Base-by-base conservation (phyloP, 2,888 invertebrate species). In the Rotaria magnacalcarata region DNA sequence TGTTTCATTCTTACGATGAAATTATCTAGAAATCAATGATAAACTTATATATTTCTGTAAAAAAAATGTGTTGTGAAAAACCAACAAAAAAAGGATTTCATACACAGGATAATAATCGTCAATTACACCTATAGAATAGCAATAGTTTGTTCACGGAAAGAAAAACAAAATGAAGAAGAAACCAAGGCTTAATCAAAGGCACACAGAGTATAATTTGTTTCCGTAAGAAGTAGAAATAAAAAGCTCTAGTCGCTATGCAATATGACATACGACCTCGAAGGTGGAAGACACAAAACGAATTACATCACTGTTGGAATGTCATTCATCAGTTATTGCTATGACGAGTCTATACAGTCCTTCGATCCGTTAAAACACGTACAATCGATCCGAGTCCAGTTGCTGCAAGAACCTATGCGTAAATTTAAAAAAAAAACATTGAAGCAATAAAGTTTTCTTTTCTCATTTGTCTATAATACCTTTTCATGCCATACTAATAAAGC, bases 401-500 rank as follows among this genome's bases (percentile, higher is more conserved):
- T 7, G 41, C 56, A 50, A 86, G 47, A 43, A 60, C 85, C 85
- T 85, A 11, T 34, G 34, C 1, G 2, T 34, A 67, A 67, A 41
- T 21, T n/a, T n/a, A n/a, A n/a, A n/a, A 21, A 54, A 58, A 34
- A 84, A 2, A 24, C 2, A 0, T 52, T 1, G 3, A 52, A 47
- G 4, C 7, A 47, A 34, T 34, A 34, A 34, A 34, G 34, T 34
- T 7, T 47, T 47, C 11, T 7, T 11, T 54, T 54, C 21, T 54
- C 21, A 5, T 6, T 21, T 54, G 6, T 21, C 2, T 54, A 21
- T 21, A 21, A 56, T 87, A 95, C 95, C 92, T 96, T 97, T 91
- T 98, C 97, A 91, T 98, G 97, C 97, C 97, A 98, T 85, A 95
- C 93, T 86, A 98, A 92, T 86, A 98, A 93, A 91, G 96, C 95